A percentile compares a stretch with the other conserved stretches of the same genome.
phyloP scores from a whole-genome alignment of 2,888 invertebrate species.

The Callimorpha dominula region DNA sequence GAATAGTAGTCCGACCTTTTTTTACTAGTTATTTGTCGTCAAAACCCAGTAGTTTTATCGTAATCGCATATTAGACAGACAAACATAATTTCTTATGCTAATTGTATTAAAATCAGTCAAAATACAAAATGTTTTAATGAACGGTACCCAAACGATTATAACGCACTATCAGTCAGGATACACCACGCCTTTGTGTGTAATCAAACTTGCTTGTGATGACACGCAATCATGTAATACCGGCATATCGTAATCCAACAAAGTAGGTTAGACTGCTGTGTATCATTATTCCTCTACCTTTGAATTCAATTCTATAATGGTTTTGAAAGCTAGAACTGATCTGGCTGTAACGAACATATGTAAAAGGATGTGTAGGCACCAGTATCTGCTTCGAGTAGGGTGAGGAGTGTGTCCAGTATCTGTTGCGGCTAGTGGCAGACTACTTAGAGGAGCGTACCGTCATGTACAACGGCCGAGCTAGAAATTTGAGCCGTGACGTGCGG shows the following conservation, averaged over 20 bases:
- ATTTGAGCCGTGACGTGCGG: too few relatives aligned
- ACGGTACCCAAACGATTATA: conserved; percentile 35
- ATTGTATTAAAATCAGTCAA: not conserved
- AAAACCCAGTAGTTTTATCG: not conserved
- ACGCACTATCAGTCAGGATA: conserved; percentile 38
- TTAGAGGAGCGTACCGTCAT: too few relatives aligned
- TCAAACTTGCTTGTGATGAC: conserved; percentile 38
- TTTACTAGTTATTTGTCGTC: not conserved
- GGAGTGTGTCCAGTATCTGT: not conserved
- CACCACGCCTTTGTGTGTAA: conserved; percentile 51
- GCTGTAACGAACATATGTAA: not conserved
- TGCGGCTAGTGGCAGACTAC: too few relatives aligned
- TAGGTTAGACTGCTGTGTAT: conserved; percentile 27
- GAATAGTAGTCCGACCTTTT: not conserved
- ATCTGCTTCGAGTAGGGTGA: not conserved
- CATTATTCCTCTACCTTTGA: conserved; percentile 29
- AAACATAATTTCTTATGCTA: not conserved
- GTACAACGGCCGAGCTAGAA: too few relatives aligned
- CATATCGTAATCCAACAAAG: not conserved
- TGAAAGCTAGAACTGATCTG: not conserved
- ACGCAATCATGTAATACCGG: conserved; percentile 32
- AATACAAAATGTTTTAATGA: not conserved
- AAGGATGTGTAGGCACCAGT: not conserved
- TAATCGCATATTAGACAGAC: not conserved
- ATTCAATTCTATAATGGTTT: not conserved